Evolutionary conservation across 2,113 vertebrate genomes (phyloP).

Genomic region (Pteropus alecto): DNA sequence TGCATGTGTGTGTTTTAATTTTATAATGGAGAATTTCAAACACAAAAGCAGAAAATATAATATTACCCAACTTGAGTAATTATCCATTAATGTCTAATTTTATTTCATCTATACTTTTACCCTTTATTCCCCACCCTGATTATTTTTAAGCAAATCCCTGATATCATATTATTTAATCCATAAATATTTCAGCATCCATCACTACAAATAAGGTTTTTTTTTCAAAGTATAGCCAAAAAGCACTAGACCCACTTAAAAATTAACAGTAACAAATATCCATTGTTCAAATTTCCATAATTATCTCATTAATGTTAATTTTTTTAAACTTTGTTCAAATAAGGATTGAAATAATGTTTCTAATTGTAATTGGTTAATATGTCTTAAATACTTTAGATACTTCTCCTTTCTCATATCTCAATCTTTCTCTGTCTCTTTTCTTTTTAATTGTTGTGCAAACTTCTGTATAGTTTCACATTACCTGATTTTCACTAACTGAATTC

Average conservation of each 20-base stretch:
- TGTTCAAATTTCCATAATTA: background rate
- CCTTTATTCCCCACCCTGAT: background rate
- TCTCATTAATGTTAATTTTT: background rate
- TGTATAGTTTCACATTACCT: background rate
- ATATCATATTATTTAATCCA: background rate
- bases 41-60: background rate
- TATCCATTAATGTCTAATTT: background rate
- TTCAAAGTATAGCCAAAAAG: background rate
- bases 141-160: background rate
- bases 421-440: background rate
- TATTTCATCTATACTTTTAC: background rate
- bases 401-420: background rate
- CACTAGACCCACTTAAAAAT: background rate
- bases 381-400: background rate
- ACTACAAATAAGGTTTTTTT: background rate
- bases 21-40: constrained; percentile 14
- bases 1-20: background rate
- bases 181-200: background rate
- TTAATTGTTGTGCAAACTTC: background rate
- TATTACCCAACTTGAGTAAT: background rate
- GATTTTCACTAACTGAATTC: background rate
- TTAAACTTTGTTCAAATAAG: background rate
- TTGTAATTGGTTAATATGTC: background rate
- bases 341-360: background rate
- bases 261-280: background rate